Conservation (phyloP, 2,888 invertebrate species). For the Galerucella calmariensis region DNA sequence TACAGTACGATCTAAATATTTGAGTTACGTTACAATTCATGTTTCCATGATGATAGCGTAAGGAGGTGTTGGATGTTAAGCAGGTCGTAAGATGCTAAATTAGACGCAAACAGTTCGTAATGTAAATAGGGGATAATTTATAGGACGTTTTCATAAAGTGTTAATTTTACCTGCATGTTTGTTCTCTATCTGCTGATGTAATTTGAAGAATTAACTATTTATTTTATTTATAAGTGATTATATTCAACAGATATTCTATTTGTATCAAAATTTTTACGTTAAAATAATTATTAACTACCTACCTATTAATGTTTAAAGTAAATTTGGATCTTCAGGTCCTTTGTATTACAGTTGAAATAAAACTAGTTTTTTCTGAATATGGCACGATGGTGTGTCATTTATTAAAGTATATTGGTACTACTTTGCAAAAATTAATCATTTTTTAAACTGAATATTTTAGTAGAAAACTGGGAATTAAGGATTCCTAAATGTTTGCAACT, state of each 20-base stretch:
- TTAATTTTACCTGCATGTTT: neutral
- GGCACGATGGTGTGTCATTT: too few species aligned
- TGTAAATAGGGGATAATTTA: neutral
- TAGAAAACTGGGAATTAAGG: too few species aligned
- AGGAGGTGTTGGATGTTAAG: neutral
- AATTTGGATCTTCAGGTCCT: too few species aligned
- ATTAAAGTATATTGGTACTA: too few species aligned
- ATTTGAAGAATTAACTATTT: neutral
- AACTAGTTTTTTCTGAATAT: too few species aligned
- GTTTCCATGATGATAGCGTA: neutral
- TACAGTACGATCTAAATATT: constrained; percentile 9
- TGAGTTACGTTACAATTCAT: constrained; percentile 1
- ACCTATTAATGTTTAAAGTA: too few species aligned
- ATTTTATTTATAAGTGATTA: neutral
- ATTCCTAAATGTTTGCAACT: too few species aligned
- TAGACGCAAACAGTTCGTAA: neutral
- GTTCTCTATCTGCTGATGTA: neutral
- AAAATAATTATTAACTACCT: too few species aligned
- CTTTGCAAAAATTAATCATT: too few species aligned
- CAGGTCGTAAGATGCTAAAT: constrained; percentile 1
- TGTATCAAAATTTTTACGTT: too few species aligned
- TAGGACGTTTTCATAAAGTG: neutral
- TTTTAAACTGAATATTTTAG: too few species aligned
- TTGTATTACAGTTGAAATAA: too few species aligned
- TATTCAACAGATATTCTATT: neutral